A percentile compares a stretch with the other conserved stretches of the same genome.
Conservation (phyloP, 1,140 invertebrate species). For the Cylas formicarius region DNA sequence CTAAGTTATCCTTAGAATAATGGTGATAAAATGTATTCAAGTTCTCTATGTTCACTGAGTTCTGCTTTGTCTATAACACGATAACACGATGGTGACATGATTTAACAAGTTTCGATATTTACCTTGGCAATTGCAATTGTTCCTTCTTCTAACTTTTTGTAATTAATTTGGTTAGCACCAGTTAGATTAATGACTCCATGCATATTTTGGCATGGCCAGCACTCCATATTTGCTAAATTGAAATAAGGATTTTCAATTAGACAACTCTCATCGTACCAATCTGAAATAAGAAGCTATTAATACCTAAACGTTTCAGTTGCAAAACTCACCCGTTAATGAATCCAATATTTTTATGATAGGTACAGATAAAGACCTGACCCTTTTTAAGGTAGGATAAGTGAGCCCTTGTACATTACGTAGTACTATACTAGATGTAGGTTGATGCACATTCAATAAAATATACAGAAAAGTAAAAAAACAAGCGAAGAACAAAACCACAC, state of each 20-base stretch:
- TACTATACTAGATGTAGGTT: slow-evolving; percentile 41
- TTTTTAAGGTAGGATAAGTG: slow-evolving; percentile 48
- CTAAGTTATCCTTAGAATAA: slow-evolving; percentile 44
- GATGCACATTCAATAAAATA: slow-evolving; percentile 39
- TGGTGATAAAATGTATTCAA: slow-evolving; percentile 44
- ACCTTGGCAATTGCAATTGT: slow-evolving; percentile 37
- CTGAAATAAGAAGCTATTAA: slow-evolving; percentile 44
- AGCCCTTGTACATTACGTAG: slow-evolving; percentile 45
- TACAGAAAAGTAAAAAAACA: slow-evolving; percentile 31
- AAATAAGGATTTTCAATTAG: slow-evolving; percentile 70
- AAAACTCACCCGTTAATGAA: slow-evolving; percentile 36
- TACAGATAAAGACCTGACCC: slow-evolving; percentile 45
- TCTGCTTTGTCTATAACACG: slow-evolving; percentile 38
- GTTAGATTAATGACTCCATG: slow-evolving; percentile 47
- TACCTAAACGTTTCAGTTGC: slow-evolving; percentile 3
- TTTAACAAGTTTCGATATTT: slow-evolving; percentile 5
- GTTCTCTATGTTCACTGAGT: slow-evolving; percentile 38
- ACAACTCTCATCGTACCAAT: slow-evolving; percentile 72
- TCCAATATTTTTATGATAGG: slow-evolving; percentile 46
- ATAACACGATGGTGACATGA: not conserved
- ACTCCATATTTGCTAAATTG: slow-evolving; percentile 62
- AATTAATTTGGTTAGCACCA: slow-evolving; percentile 29
- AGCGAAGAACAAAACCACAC: slow-evolving; percentile 23
- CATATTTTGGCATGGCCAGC: slow-evolving; percentile 65
- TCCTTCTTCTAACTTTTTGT: slow-evolving; percentile 31